phyloP scores from a whole-genome alignment of 2,113 vertebrate genomes.

The Ornithorhynchus anatinus region DNA sequence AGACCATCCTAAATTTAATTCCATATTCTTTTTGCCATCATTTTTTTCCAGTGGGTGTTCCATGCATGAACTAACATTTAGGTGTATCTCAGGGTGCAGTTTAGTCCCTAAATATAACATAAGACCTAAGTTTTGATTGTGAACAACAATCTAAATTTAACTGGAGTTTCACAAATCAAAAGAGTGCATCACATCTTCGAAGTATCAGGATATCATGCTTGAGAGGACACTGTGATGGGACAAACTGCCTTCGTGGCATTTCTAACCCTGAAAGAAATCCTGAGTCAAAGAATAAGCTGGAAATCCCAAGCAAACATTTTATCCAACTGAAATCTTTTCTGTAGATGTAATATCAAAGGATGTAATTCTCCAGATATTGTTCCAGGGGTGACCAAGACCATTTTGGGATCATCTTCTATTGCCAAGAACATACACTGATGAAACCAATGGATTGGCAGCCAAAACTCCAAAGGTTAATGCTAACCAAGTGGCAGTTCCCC shows the following conservation, averaged over 20 bases:
- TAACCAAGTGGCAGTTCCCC: no score
- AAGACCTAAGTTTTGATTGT: not conserved
- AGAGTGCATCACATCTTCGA: constrained; percentile 31
- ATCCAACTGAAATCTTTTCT: constrained; percentile 11
- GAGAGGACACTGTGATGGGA: constrained; percentile 25
- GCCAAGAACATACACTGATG: not conserved
- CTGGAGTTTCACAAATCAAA: not conserved
- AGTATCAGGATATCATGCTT: constrained; percentile 37
- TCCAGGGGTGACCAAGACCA: not conserved
- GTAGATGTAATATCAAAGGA: not conserved
- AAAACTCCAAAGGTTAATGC: not conserved
- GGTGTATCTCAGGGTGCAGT: not conserved
- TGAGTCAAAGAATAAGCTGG: constrained; percentile 6
- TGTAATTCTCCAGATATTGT: not conserved
- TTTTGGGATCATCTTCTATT: constrained; percentile 1
- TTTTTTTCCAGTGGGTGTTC: not conserved
- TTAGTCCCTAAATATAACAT: not conserved
- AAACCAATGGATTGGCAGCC: not conserved
- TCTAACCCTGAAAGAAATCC: constrained; percentile 9
- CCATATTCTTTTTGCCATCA: not conserved
- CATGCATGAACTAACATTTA: not conserved
- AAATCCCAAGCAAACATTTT: constrained; percentile 9
- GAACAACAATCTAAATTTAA: constrained; percentile 17
- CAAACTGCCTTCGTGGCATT: constrained; percentile 2
- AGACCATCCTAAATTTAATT: not conserved